Base-by-base conservation (phyloP, 2,888 invertebrate genomes). In the Brachyopa scutellaris region DNA sequence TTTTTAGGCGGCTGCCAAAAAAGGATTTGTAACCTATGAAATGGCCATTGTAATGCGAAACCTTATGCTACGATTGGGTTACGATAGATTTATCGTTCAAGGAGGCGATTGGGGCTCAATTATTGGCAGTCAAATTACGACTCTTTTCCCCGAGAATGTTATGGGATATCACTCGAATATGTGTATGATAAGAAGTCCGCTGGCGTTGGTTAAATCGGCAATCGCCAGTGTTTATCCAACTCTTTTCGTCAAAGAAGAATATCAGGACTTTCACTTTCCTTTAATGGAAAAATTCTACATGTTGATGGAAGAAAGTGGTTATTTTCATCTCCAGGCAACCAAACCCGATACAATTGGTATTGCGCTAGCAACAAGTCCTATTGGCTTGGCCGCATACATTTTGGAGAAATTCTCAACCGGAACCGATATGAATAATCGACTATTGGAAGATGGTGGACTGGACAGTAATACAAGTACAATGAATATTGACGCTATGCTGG, bases 351-450 rank as follows among this genome's bases (percentile, higher is more conserved):
- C 96, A 0, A 89, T 95, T 77, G 95, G 96, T 15, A 91, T 93
- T 0, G 94, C 92, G 0, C 88, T 97, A 29, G 91, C 92, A 13
- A 95, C 96, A 85, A 95, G 95, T 0, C 97, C 97, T 0, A 92
- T 93, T 1, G 97, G 96, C 21, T 91, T 97, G 47, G 95, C 96
- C 0, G 95, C 95, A 0, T 97, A 96, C 86, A 94, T 97, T 64
- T 88, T 97, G 17, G 97, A 97, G 87, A 97, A 97, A 88, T 96
- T 96, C 90, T 93, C 94, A 8, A 93, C 93, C 0, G 95, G 95
- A 94, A 95, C 95, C 0, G 92, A 94, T 87, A 87, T 88, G 0
- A 88, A 90, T 0, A 92, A 92, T 87, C 90, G 89, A 51, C 86
- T 89, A 26, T 88, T 90, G 23, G 88, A 91, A 0, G 95, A 96